Conservation (phyloP, 2,113 vertebrate species). For the Arothron firmamentum region DNA sequence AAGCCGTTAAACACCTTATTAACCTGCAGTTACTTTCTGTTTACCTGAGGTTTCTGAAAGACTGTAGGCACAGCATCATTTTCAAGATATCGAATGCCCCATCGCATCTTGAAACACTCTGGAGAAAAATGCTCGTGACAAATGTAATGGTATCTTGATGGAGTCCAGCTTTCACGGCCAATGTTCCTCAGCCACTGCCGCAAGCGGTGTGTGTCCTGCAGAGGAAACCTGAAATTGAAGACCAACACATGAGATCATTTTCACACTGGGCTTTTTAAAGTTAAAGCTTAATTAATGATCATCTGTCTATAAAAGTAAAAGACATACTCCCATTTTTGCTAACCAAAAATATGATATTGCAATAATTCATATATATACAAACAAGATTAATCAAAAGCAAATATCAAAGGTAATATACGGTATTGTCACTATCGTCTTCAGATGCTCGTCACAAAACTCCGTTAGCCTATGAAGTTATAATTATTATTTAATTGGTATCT, state of each 20-base stretch:
- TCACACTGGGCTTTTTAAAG: background rate
- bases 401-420: background rate
- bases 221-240: constrained; percentile 69
- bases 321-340: background rate
- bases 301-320: background rate
- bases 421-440: too few species aligned
- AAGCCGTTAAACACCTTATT: too few species aligned
- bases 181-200: constrained; percentile 77
- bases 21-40: background rate
- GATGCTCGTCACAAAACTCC: too few species aligned
- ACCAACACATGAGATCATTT: background rate
- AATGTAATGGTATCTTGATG: constrained; percentile 78
- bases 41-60: constrained; percentile 62
- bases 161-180: constrained; percentile 73
- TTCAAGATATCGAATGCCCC: constrained; percentile 75
- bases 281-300: background rate
- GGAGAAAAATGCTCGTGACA: constrained; percentile 77
- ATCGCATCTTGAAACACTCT: constrained; percentile 75
- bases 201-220: constrained; percentile 72
- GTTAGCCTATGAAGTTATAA: too few species aligned
- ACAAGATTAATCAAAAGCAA: background rate
- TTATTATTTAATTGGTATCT: background rate
- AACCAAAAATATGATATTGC: too few species aligned
- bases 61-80: constrained; percentile 71
- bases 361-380: background rate